Evolutionary conservation across 1,140 invertebrate species (phyloP), one percentile per base, ranked within the genome.

Genomic region (Drosophila sulfurigaster): DNA sequence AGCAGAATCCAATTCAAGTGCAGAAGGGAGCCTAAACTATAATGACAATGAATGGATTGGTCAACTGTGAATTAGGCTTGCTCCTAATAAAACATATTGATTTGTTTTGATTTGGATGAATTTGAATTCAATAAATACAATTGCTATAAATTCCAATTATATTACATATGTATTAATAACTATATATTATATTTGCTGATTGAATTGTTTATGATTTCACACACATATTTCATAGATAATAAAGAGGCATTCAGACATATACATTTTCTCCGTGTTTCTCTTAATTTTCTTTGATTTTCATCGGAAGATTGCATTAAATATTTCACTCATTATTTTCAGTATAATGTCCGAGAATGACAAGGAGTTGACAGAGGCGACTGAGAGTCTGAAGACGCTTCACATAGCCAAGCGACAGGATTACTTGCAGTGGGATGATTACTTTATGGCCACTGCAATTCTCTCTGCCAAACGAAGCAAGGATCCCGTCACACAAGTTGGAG

Each of bases 401-500:
- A 76, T n/a, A 7, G n/a, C 46, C 5, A 91, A 92, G 48, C 56
- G 91, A 28, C 13, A 25, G 10, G 62, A 79, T 46, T 92, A 92
- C 25, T 57, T 92, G 10, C 20, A 74, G 5, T 98, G 97, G 97
- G 93, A 96, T 66, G 98, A 99, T 73, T 99, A 98, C 93, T 99
- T 99, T 88, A 99, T 99, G 98, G 96, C 96, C 0, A 93, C 95
- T 3, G 95, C 96, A 5, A 94, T 96, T 10, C 96, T 98, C 87
- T 88, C 91, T 5, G 96, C 98, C 1, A 96, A 97, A 93, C 94
- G 98, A 68, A 98, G 97, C 83, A 99, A 99, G 94, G 98, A 99
- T 95, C 98, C 98, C 0, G 93, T 92, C 59, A 97, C 96, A 4
- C 98, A 99, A 94, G 98, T 99, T 51, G 98, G 98, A 5, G 97